Percentiles rank a stretch among this genome's conserved stretches.
phyloP scores from a whole-genome alignment of 2,113 vertebrate species.

The Marmota flaviventris region DNA sequence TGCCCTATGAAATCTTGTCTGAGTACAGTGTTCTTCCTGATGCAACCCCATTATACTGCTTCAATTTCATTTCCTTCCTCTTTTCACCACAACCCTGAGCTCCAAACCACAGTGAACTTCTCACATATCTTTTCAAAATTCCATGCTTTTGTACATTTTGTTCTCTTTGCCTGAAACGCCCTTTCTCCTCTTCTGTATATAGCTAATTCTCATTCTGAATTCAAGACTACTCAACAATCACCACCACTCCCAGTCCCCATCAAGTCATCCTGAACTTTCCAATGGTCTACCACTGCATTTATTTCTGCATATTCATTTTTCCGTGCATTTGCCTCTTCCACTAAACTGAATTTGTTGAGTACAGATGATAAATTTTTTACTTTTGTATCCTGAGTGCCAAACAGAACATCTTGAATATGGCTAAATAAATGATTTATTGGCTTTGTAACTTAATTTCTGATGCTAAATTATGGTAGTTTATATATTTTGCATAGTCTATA shows the following conservation, averaged over 20 bases:
- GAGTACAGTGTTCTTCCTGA: conserved; percentile 22
- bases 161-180: conserved; percentile 77
- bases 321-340: neutral
- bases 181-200: conserved; percentile 51
- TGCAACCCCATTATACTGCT: conserved; percentile 48
- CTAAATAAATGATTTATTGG: neutral
- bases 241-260: neutral
- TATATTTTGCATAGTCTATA: neutral
- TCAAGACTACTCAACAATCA: neutral
- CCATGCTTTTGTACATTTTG: conserved; percentile 71
- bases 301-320: neutral
- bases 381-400: neutral
- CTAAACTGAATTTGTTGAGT: neutral
- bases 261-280: neutral
- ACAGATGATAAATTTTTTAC: neutral
- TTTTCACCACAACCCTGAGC: conserved; percentile 65
- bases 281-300: neutral
- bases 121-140: conserved; percentile 75
- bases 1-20: neutral
- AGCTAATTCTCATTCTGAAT: neutral
- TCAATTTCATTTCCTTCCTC: conserved; percentile 76
- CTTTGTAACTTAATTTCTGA: conserved; percentile 29
- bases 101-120: conserved; percentile 73
- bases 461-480: neutral
- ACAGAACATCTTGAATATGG: neutral